These are phyloP conservation scores for Argyrosomus japonicus DNA, from an alignment of 2,113 vertebrate species.

Conservation along the genomic window DNA sequence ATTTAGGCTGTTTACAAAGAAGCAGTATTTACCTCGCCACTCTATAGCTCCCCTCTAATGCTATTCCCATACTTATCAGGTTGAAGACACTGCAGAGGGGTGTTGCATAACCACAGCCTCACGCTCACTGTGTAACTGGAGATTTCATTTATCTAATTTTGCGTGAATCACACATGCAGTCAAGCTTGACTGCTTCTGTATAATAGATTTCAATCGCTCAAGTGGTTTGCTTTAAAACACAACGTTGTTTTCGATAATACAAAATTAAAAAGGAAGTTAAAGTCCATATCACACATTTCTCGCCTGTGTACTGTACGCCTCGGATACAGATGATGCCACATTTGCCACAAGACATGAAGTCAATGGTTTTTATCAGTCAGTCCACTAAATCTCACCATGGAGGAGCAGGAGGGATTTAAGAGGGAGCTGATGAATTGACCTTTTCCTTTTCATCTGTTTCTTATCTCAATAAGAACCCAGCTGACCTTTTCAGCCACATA, in stretches of 20 bases:
- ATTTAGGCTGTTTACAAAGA: slow-evolving; percentile 36
- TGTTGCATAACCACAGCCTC: slow-evolving; percentile 56
- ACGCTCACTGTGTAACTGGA: slow-evolving; percentile 44
- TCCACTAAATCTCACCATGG: slow-evolving; percentile 70
- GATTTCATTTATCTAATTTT: slow-evolving; percentile 58
- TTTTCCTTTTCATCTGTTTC: slow-evolving; percentile 80
- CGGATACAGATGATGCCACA: slow-evolving; percentile 38
- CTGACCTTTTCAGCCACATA: slow-evolving; percentile 81
- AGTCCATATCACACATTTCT: slow-evolving; percentile 18
- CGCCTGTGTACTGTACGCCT: background rate
- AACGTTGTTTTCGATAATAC: background rate
- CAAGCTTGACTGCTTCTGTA: slow-evolving; percentile 20
- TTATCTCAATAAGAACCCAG: slow-evolving; percentile 80
- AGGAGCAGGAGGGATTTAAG: slow-evolving; percentile 75
- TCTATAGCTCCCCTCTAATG: slow-evolving; percentile 25
- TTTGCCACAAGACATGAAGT: slow-evolving; percentile 62
- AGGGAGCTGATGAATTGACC: slow-evolving; percentile 83
- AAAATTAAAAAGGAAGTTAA: slow-evolving; percentile 30
- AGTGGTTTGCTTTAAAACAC: slow-evolving; percentile 35
- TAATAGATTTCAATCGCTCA: slow-evolving; percentile 13
- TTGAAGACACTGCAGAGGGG: slow-evolving; percentile 36
- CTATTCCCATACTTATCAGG: slow-evolving; percentile 32
- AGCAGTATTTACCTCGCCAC: slow-evolving; percentile 43
- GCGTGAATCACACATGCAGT: slow-evolving; percentile 41
- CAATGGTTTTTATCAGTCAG: slow-evolving; percentile 74